Percentiles rank a stretch among this genome's conserved stretches.
phyloP scores from a whole-genome alignment of 2,888 invertebrate species.

The Aplocera efformata region DNA sequence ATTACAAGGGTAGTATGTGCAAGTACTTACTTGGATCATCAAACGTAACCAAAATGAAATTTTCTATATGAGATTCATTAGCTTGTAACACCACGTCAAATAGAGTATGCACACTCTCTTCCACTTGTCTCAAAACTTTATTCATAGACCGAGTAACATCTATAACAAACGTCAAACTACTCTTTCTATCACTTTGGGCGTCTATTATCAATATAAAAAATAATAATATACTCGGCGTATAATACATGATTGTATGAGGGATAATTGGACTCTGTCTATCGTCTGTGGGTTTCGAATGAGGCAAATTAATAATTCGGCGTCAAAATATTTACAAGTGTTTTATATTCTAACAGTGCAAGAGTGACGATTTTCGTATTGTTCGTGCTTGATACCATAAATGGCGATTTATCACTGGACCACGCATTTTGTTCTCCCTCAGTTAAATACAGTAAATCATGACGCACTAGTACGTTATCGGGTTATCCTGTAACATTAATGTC shows the following conservation, averaged over 20 bases:
- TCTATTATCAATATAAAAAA: not conserved
- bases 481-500: no score
- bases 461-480: no score
- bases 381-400: no score
- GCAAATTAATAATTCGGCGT: no score
- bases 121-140: slow-evolving; percentile 34
- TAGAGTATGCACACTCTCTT: not conserved
- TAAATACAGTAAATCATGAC: no score
- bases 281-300: not conserved
- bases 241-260: slow-evolving; percentile 2
- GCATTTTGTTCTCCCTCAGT: no score
- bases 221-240: slow-evolving; percentile 1
- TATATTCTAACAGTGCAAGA: no score
- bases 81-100: slow-evolving; percentile 4
- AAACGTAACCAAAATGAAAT: slow-evolving; percentile 13
- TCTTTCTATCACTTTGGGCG: slow-evolving; percentile 9
- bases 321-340: no score
- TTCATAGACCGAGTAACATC: slow-evolving; percentile 44
- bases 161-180: slow-evolving; percentile 44
- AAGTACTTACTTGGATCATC: slow-evolving; percentile 16
- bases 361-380: no score
- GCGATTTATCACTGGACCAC: no score
- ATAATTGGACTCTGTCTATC: not conserved
- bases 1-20: no score
- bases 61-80: slow-evolving; percentile 7